Conservation (phyloP, 2,113 vertebrate species). For the Monopterus albus region DNA sequence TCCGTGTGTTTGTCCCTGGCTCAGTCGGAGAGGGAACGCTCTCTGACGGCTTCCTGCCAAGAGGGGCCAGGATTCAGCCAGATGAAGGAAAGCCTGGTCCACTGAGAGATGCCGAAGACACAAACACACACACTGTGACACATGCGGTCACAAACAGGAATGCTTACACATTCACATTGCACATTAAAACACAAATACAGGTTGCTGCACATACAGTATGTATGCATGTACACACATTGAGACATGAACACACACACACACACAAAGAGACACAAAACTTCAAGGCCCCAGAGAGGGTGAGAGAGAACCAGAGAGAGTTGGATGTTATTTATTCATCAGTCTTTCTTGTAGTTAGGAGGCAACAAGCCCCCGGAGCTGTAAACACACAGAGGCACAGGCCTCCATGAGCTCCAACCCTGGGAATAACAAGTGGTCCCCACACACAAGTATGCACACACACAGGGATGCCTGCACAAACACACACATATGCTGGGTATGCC, state of each 20-base stretch:
- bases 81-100: constrained; percentile 75
- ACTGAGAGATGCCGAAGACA: constrained; percentile 71
- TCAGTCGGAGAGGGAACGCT: constrained; percentile 72
- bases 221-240: background rate
- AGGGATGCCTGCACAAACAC: constrained; percentile 58
- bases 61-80: constrained; percentile 72
- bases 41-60: constrained; percentile 78
- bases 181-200: constrained; percentile 28
- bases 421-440: constrained; percentile 83
- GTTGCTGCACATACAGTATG: no score
- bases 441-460: constrained; percentile 53
- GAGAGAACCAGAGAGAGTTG: constrained; percentile 73
- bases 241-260: constrained; percentile 9
- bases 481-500: constrained; percentile 32
- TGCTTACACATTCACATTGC: constrained; percentile 22
- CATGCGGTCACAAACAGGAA: constrained; percentile 60
- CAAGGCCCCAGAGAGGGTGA: constrained; percentile 68
- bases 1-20: constrained; percentile 79
- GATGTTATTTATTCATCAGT: constrained; percentile 86
- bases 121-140: constrained; percentile 59
- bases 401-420: constrained; percentile 76
- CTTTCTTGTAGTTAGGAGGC: constrained; percentile 80
- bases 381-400: constrained; percentile 79
- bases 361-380: constrained; percentile 84
- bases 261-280: constrained; percentile 56